Percentiles rank a stretch among this genome's conserved stretches.
Conservation (phyloP, 2,888 invertebrate species). For the Scaptomyza cyrtandrae region DNA sequence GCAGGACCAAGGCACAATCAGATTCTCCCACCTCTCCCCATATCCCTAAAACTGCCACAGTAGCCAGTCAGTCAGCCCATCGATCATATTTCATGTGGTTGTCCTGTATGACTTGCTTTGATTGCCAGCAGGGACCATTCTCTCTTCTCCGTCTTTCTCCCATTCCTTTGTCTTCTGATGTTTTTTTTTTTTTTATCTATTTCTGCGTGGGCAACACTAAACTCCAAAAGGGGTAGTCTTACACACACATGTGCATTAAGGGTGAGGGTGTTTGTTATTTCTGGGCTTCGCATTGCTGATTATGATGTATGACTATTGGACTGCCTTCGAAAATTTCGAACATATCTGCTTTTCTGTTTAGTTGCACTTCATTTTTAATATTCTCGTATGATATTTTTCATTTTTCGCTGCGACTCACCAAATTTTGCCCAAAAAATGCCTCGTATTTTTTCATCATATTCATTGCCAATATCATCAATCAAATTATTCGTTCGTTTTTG, state of each 20-base stretch:
- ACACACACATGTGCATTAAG: conserved; percentile 42
- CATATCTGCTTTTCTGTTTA: conserved; percentile 42
- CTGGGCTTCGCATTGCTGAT: conserved; percentile 52
- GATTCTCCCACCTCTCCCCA: conserved; percentile 10
- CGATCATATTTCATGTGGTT: conserved; percentile 77
- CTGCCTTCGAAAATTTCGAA: conserved; percentile 13
- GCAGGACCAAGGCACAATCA: conserved; percentile 51
- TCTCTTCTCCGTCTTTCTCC: conserved; percentile 11
- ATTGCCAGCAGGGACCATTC: conserved; percentile 64
- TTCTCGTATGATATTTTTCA: conserved; percentile 52
- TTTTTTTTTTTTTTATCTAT: conserved; percentile 50
- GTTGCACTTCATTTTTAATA: conserved; percentile 64
- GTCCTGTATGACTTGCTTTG: conserved; percentile 68
- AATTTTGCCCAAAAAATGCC: conserved; percentile 49
- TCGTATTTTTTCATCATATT: conserved; percentile 30
- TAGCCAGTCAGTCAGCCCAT: conserved; percentile 60
- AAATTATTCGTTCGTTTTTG: conserved; percentile 46
- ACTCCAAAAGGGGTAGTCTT: conserved; percentile 60
- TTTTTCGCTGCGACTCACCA: conserved; percentile 44
- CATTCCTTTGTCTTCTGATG: conserved; percentile 8
- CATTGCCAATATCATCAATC: conserved; percentile 63
- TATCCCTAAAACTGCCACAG: conserved; percentile 32
- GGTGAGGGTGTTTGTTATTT: conserved; percentile 49
- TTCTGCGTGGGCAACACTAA: conserved; percentile 53
- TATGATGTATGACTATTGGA: conserved; percentile 75